Base-by-base conservation (phyloP, 2,888 invertebrate species). In the Tribolium freemani region DNA sequence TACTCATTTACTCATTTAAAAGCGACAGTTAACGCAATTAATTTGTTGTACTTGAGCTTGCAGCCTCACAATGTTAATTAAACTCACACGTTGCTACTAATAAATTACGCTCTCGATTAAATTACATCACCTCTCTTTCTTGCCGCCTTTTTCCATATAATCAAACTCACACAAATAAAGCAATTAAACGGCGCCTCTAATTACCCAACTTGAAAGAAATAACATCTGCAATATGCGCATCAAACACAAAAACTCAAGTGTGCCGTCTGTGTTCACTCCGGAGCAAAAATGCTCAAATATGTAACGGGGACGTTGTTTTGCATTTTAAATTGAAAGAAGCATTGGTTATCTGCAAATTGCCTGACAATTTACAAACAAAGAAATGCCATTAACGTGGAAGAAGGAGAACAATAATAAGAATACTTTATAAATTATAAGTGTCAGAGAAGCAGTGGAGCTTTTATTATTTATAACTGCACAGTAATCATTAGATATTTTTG, bases 351-450 rank as follows among this genome's bases (percentile, higher is more conserved):
- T 69, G 53, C 57, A 72, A 69, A 72, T 72, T 72, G 69, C 72
- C 64, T 58, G 63, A 69, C 72, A 72, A 72, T 72, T 72, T 72
- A 57, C 72, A 72, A 72, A 72, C 72, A 72, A 72, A 72, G 72
- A 69, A 72, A 72, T 38, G 38, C 63, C 72, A 72, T 72, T 72
- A 72, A 72, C 61, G 72, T 56, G 45, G 61, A 63, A 64, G 68
- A 45, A 72, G 50, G 68, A 45, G 72, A 72, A 72, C 61, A 68
- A 72, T 69, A 63, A 69, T 69, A 72, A 63, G 68, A 72, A 72
- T 68, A 67, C 67, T 61, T 68, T 61, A 72, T 72, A 72, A 72
- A 72, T 72, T 72, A 68, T 48, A 68, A 72, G 72, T 68, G 67
- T 68, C 72, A 61, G 51, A 60, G 60, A 68, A 72, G 61, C 48